phyloP scores from a whole-genome alignment of 2,888 invertebrate species.

The Camponotus fellah region DNA sequence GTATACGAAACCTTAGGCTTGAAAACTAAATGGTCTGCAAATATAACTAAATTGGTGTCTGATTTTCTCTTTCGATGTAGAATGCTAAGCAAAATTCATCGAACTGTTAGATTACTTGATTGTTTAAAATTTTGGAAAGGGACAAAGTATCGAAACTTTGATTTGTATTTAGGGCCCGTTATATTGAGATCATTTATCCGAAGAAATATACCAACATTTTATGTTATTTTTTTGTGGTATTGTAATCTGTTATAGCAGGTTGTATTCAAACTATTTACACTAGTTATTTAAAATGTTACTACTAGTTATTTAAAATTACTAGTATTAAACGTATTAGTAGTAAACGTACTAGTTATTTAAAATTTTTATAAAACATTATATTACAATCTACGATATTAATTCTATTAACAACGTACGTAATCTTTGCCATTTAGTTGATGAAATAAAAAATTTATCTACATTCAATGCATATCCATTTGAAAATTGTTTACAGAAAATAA shows the following conservation, averaged over 20 bases:
- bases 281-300: constrained; percentile 27
- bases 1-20: constrained; percentile 11
- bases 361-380: constrained; percentile 31
- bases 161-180: neutral
- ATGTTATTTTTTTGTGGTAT: constrained; percentile 38
- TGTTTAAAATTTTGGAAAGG: constrained; percentile 35
- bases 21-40: constrained; percentile 19
- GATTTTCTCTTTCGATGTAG: constrained; percentile 24
- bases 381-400: constrained; percentile 23
- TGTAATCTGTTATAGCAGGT: constrained; percentile 33
- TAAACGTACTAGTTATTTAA: constrained; percentile 23
- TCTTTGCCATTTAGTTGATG: constrained; percentile 30
- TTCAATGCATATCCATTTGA: constrained; percentile 40
- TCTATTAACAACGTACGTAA: constrained; percentile 31
- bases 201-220: constrained; percentile 40
- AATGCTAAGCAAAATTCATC: constrained; percentile 27
- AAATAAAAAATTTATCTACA: constrained; percentile 24
- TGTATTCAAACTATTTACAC: constrained; percentile 27
- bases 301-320: constrained; percentile 22
- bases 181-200: constrained; percentile 27
- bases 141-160: constrained; percentile 19
- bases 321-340: too few relatives aligned
- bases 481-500: constrained; percentile 39
- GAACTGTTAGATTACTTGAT: constrained; percentile 12
- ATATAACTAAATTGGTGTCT: constrained; percentile 1